phyloP scores from a whole-genome alignment of 2,888 invertebrate genomes.

The Andrena trimmerana region DNA sequence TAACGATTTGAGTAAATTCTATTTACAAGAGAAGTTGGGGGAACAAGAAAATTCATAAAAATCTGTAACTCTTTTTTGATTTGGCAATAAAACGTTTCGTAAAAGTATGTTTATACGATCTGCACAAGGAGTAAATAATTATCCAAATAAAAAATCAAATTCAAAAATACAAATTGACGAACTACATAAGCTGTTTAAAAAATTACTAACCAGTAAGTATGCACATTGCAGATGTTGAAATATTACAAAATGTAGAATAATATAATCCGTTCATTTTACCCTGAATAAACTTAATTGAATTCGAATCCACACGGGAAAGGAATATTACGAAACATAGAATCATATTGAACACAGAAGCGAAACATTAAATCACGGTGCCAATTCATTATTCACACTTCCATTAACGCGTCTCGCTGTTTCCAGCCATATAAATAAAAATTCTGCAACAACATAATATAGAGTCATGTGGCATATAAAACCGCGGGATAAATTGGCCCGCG shows the following conservation, averaged over 20 bases:
- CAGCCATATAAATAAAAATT: conserved; percentile 1
- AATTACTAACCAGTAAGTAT: background rate
- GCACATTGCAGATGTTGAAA: background rate
- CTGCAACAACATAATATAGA: background rate
- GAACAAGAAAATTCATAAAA: no score
- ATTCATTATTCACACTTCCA: conserved; percentile 3
- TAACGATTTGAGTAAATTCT: no score
- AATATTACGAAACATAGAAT: conserved; percentile 4
- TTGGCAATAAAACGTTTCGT: no score
- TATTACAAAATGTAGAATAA: background rate
- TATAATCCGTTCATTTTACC: background rate
- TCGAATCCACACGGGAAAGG: background rate
- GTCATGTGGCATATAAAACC: background rate
- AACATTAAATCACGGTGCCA: background rate
- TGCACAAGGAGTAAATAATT: background rate
- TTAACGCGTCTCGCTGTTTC: background rate
- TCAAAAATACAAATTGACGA: background rate
- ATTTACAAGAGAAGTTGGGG: no score
- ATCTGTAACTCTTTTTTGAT: no score
- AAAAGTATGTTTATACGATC: no score
- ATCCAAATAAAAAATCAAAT: background rate
- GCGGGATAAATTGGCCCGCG: background rate
- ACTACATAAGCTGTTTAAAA: background rate
- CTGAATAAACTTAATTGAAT: background rate
- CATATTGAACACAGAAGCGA: background rate